Evolutionary conservation across 2,888 invertebrate genomes (phyloP).

Genomic region (Leptinotarsa tumamoca): DNA sequence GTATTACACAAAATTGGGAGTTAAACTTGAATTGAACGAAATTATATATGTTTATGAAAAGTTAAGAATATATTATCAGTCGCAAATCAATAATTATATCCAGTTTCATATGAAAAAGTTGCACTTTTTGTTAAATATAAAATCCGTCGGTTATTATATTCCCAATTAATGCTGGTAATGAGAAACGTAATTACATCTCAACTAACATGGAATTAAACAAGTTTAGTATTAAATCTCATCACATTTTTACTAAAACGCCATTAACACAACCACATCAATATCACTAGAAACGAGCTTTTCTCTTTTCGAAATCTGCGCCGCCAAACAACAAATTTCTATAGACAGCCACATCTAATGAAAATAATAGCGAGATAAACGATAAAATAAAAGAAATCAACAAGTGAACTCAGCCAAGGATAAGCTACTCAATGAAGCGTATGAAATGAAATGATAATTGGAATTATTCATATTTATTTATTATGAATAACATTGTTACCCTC

Average conservation of each 20-base stretch:
- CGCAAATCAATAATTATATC: no score
- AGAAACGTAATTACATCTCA: background rate
- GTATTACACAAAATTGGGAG: no score
- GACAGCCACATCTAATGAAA: constrained; percentile 9
- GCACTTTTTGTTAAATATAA: no score
- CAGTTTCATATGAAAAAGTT: no score
- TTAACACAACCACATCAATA: background rate
- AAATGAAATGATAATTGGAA: constrained; percentile 16
- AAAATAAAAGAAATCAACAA: background rate
- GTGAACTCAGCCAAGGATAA: constrained; percentile 14
- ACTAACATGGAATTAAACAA: background rate
- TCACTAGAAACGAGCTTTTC: constrained; percentile 6
- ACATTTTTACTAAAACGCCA: background rate
- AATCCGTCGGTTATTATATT: no score
- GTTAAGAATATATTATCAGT: no score
- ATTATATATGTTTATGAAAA: no score
- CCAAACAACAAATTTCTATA: background rate
- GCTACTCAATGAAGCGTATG: constrained; percentile 3
- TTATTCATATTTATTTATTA: constrained; percentile 17
- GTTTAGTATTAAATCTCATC: background rate
- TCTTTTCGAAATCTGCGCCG: background rate
- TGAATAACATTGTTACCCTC: constrained; percentile 17
- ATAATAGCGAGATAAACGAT: constrained; percentile 11
- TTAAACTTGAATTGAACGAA: no score
- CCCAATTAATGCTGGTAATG: background rate